A percentile compares a stretch with the other conserved stretches of the same genome.
These are phyloP conservation scores for Ovis canadensis DNA, from an alignment of 2,113 vertebrate species.

Conservation along the genomic window DNA sequence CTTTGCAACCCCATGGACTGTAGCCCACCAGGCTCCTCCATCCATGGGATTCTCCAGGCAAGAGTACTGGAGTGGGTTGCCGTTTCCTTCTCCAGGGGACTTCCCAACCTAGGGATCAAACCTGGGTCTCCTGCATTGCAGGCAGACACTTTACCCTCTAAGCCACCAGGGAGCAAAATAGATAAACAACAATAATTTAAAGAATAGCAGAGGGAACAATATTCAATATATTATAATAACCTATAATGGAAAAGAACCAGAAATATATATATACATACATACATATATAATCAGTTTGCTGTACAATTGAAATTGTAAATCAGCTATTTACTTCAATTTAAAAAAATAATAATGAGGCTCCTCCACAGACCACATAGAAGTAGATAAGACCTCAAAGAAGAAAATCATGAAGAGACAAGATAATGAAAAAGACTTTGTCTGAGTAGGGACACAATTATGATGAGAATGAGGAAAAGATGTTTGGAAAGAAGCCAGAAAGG, in stretches of 20 bases:
- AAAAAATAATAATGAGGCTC: background rate
- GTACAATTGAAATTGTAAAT: background rate
- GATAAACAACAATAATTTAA: background rate
- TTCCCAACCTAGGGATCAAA: too few relatives aligned
- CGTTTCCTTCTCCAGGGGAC: too few relatives aligned
- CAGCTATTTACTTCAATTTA: background rate
- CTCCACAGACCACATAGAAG: background rate
- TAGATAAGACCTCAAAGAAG: background rate
- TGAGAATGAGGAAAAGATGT: background rate
- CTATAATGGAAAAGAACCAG: background rate
- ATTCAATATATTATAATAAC: background rate
- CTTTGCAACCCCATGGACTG: too few relatives aligned
- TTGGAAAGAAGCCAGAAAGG: background rate
- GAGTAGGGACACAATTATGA: background rate
- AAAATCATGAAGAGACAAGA: background rate
- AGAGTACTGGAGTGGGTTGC: too few relatives aligned
- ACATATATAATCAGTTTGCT: background rate
- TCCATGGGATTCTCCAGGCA: too few relatives aligned
- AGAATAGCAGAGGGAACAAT: background rate
- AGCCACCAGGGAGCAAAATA: background rate
- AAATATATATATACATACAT: background rate
- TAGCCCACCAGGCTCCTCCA: too few relatives aligned
- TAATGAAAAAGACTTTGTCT: background rate
- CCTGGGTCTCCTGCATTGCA: rapidly evolving
- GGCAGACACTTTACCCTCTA: too few relatives aligned